Base-by-base conservation (phyloP, 2,888 invertebrate genomes). In the Tachina lurida region DNA sequence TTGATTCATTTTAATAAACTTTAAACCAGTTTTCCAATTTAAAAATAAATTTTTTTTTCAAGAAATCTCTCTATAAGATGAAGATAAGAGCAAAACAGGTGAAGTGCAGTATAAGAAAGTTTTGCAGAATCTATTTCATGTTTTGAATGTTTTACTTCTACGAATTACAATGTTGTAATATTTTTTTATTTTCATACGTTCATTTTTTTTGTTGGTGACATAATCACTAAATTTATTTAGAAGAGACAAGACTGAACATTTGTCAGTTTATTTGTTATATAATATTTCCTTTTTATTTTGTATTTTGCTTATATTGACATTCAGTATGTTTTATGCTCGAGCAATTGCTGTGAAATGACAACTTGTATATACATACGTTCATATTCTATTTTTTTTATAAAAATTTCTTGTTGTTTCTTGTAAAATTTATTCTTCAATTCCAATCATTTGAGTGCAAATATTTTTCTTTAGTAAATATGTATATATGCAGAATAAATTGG, bases 201-300 rank as follows among this genome's bases (percentile, higher is more conserved):
- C n/a, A n/a, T 15, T 67, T 76, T 43, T 74, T 62, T 82, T 78
- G 78, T 68, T 49, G 71, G 39, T 85, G 78, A 74, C 85, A 82
- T 75, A 82, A 78, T 85, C 82, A 60, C 74, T 70, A 68, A 78
- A 77, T 73, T 56, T 84, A 67, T 74, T 71, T 52, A 52, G 67
- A 39, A 71, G 45, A 49, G 12, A 75, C 15, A 68, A 68, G n/a
- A 68, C 75, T 81, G 52, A 43, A 52, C 62, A 68, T 67, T 39
- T 39, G 43, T 54, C 31, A 47, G 19, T 56, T n/a, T 43, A 7
- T 49, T 67, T 19, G 56, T 76, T 43, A 41, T 65, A 39, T 19
- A 41, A 41, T 39, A 47, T 70, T 54, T n/a, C 0, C 31, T 49
- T 49, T 49, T 62, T 45, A 2, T 47, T 65, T 31, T 15, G 7